phyloP scores from a whole-genome alignment of 2,113 vertebrate species.

The Emberiza fucata region DNA sequence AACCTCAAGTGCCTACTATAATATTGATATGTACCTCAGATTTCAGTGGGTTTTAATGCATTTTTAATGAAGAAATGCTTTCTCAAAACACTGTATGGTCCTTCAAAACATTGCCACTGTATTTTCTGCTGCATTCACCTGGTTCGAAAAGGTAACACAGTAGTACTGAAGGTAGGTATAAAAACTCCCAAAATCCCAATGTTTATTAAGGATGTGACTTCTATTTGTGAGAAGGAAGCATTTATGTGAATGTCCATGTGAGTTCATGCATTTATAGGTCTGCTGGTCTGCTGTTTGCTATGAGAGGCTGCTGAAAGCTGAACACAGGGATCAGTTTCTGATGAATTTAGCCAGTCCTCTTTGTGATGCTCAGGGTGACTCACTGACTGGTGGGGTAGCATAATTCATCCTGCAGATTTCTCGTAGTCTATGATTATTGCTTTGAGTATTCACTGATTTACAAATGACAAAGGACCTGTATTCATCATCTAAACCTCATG shows the following conservation, averaged over 20 bases:
- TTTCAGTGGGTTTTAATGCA: neutral
- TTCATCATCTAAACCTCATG: neutral
- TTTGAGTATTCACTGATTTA: neutral
- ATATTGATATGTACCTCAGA: slow-evolving; percentile 21
- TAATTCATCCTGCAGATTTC: neutral
- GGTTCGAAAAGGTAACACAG: neutral
- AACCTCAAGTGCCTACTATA: slow-evolving; percentile 15
- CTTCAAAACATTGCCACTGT: neutral
- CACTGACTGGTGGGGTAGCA: neutral
- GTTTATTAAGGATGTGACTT: neutral
- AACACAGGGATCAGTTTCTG: neutral
- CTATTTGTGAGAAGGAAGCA: neutral
- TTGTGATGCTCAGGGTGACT: neutral
- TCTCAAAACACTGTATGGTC: neutral
- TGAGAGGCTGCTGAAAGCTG: neutral
- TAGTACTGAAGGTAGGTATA: neutral
- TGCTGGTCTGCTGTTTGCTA: neutral
- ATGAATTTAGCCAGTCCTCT: neutral
- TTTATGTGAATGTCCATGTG: neutral
- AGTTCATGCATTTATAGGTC: neutral
- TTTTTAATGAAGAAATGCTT: slow-evolving; percentile 22
- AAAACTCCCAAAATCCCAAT: neutral
- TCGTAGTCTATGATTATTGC: neutral
- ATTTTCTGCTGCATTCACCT: neutral
- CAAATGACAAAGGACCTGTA: neutral